Base-by-base conservation (phyloP, 2,888 invertebrate genomes). In the Tetanocera ferruginea region DNA sequence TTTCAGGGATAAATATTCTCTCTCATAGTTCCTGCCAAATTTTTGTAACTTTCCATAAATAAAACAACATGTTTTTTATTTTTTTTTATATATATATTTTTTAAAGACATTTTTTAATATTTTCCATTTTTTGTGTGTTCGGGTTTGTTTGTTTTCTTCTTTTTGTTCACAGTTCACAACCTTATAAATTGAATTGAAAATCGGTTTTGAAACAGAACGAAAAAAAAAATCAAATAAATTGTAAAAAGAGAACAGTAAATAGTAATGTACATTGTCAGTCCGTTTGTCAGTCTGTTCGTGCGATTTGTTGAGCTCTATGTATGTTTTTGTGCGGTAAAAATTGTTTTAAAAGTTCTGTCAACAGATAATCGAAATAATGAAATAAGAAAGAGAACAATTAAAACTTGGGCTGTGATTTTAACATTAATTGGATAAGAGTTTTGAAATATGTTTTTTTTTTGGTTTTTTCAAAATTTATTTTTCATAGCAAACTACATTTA, bases 101-200 rank as follows among this genome's bases (percentile, higher is more conserved):
- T 55, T 57, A 31, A 72, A 72, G 71, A 57, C 55, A 72, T 76
- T 76, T 79, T 79, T 83, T 78, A 77, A 80, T 81, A 80, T 77
- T 83, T 81, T 83, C 82, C 81, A 81, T 82, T 80, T 83, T 82
- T 82, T 81, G 82, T 84, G 86, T 87, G 81, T 79, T 83, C 81
- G 70, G 78, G 84, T 84, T 82, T 83, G 69, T 80, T 83, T 84
- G 73, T 81, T 82, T 84, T 81, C 84, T 82, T 84, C 85, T 84
- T 85, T 86, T 86, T 86, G 86, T 88, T 89, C 89, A 89, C 89
- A 89, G 88, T 89, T 89, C 89, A 89, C 89, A 89, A 89, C 89
- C 89, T 89, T 89, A 89, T 89, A 89, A 89, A 89, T 89, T 89
- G 89, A 89, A 89, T 89, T 89, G 88, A 89, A 89, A 89, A 86